Percentiles rank a stretch among this genome's conserved stretches.
These are phyloP conservation scores for Parthenolecanium corni DNA, from an alignment of 2,888 invertebrate genomes.

Conservation along the genomic window DNA sequence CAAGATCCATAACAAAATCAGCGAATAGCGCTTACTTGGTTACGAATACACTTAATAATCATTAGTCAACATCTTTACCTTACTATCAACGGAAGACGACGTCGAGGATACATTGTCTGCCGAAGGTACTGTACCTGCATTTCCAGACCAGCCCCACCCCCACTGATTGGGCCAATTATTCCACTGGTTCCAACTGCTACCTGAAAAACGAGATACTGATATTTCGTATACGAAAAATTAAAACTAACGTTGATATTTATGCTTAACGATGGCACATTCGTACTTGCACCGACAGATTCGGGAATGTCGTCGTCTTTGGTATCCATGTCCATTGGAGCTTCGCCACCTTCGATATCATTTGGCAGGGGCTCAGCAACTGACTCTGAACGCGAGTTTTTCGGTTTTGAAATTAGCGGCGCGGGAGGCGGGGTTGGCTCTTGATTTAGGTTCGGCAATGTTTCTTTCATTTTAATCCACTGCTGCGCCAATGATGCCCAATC, in stretches of 20 bases:
- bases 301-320: slow-evolving; percentile 37
- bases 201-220: slow-evolving; percentile 4
- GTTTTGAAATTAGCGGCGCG: slow-evolving; percentile 25
- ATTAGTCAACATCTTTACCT: slow-evolving; percentile 25
- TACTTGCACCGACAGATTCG: background rate
- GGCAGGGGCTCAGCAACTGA: slow-evolving; percentile 35
- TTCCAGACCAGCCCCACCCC: slow-evolving; percentile 34
- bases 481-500: slow-evolving; percentile 95
- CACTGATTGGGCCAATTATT: slow-evolving; percentile 34
- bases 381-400: slow-evolving; percentile 1
- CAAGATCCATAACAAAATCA: no score
- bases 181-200: slow-evolving; percentile 32
- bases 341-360: slow-evolving; percentile 56
- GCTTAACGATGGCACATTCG: background rate
- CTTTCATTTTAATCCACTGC: slow-evolving; percentile 96
- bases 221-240: background rate
- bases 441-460: slow-evolving; percentile 46
- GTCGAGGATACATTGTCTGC: slow-evolving; percentile 12
- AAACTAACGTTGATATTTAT: background rate
- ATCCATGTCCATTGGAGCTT: slow-evolving; percentile 80
- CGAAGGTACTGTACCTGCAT: slow-evolving; percentile 26
- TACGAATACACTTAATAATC: no score
- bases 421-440: slow-evolving; percentile 43
- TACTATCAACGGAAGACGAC: slow-evolving; percentile 14
- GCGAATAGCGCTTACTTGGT: no score